phyloP scores from a whole-genome alignment of 2,113 vertebrate species.

The Oryzias curvinotus region DNA sequence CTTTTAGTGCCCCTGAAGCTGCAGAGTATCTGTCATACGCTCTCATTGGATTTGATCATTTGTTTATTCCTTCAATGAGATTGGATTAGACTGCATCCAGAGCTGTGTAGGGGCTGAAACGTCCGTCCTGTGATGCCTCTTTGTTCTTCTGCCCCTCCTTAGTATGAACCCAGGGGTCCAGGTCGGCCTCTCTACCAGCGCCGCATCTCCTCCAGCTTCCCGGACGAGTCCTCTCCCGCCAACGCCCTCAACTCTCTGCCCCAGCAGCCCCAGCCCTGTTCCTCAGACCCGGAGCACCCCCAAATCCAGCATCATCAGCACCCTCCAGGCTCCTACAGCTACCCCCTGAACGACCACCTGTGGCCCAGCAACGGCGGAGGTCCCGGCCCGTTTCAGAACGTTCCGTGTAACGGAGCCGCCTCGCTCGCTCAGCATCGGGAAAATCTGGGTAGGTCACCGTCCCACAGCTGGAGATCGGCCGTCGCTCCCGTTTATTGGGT shows the following conservation, averaged over 20 bases:
- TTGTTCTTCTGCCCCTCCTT: neutral
- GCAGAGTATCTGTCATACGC: no score
- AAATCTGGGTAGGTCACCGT: conserved; percentile 80
- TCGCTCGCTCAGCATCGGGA: conserved; percentile 87
- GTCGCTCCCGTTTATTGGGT: no score
- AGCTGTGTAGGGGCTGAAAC: no score
- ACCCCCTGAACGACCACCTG: conserved; percentile 87
- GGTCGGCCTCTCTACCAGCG: conserved; percentile 99
- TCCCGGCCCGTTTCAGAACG: conserved; percentile 90
- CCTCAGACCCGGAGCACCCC: conserved; percentile 85
- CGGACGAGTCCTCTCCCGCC: conserved; percentile 66
- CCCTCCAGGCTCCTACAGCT: conserved; percentile 81
- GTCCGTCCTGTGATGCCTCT: neutral
- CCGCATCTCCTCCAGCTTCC: conserved; percentile 95
- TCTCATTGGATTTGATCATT: no score
- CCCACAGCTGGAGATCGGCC: no score
- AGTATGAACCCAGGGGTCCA: conserved; percentile 99
- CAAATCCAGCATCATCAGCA: conserved; percentile 86
- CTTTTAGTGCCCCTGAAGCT: no score
- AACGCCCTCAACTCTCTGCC: conserved; percentile 77
- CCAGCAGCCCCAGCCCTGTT: conserved; percentile 86
- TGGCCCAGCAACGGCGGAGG: conserved; percentile 89
- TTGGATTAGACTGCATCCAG: no score
- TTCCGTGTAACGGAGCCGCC: conserved; percentile 96
- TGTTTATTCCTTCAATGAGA: no score